Evolutionary conservation across 2,888 invertebrate genomes (phyloP), one percentile per base, ranked within the genome.

Genomic region (Amblyteles armatorius): DNA sequence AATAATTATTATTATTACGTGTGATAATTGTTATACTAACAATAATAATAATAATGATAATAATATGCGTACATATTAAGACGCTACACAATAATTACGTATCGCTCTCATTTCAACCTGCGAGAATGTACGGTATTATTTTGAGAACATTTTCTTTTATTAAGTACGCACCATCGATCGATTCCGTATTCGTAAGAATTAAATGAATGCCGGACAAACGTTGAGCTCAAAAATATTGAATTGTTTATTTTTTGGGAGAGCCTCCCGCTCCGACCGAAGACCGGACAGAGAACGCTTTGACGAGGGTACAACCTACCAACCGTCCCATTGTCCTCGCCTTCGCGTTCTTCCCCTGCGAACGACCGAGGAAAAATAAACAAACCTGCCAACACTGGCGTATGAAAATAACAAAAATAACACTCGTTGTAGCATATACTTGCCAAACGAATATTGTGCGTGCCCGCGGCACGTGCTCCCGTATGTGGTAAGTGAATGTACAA

Each of bases 401-500:
- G 22, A 55, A 22, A 57, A 22, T 13, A 44, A 44, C 13, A 44
- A 44, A 13, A 44, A 22, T 57, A 57, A 57, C 11, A 55, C 22
- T 11, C 26, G 57, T 11, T 11, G 26, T 11, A 22, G 6, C 11
- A 11, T 57, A 22, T 57, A 22, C 26, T 22, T 57, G 57, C 26
- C 57, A 57, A 22, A 57, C 57, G 57, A 57, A 57, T 57, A 57
- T 57, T 57, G 26, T 57, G 57, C 57, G 57, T 55, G 22, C 22
- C 1, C 55, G 55, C 26, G 19, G 77, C 73, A 68, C 77, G 77
- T 72, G 76, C 76, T 48, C 63, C 48, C 71, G 29, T 13, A 26
- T 55, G 55, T 9, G 11, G 55, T 68, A 69, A 79, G 71, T 65
- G 55, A 48, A 52, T 55, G 84, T 76, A 79, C 86, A 88, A 88